Percentiles rank a stretch among this genome's conserved stretches.
Evolutionary conservation across 2,888 invertebrate genomes (phyloP).

Genomic region (Phalangium opilio): DNA sequence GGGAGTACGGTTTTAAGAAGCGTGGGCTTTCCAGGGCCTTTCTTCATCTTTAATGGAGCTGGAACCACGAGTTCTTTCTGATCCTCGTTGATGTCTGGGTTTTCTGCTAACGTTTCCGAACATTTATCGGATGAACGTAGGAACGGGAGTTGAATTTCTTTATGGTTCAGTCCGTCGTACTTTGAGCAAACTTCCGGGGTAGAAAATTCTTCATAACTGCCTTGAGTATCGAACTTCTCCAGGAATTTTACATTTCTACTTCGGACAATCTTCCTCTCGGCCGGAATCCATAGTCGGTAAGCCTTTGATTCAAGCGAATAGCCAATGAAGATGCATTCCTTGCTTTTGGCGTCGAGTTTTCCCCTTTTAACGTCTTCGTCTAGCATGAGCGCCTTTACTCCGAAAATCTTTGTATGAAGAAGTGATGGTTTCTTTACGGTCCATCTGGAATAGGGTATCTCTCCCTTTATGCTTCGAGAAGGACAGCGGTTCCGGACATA

Average conservation of each 20-base stretch:
- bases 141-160: too few species aligned
- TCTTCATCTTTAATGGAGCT: too few species aligned
- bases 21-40: too few species aligned
- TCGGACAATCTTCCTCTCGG: background rate
- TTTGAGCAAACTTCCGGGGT: too few species aligned
- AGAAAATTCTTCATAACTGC: too few species aligned
- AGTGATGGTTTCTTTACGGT: background rate
- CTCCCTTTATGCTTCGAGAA: background rate
- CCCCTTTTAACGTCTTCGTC: background rate
- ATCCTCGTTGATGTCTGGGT: too few species aligned
- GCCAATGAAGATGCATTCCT: conserved; percentile 1
- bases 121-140: too few species aligned
- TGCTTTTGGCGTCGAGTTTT: background rate
- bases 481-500: conserved; percentile 11
- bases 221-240: background rate
- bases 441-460: background rate
- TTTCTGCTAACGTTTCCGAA: too few species aligned
- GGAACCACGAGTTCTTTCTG: too few species aligned
- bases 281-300: background rate
- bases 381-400: background rate
- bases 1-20: too few species aligned
- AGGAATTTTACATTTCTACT: conserved; percentile 2
- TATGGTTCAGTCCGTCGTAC: too few species aligned
- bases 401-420: background rate
- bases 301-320: conserved; percentile 2